Percentiles rank a stretch among this genome's conserved stretches.
phyloP scores from a whole-genome alignment of 2,113 vertebrate species.

The Dermatemys mawii region DNA sequence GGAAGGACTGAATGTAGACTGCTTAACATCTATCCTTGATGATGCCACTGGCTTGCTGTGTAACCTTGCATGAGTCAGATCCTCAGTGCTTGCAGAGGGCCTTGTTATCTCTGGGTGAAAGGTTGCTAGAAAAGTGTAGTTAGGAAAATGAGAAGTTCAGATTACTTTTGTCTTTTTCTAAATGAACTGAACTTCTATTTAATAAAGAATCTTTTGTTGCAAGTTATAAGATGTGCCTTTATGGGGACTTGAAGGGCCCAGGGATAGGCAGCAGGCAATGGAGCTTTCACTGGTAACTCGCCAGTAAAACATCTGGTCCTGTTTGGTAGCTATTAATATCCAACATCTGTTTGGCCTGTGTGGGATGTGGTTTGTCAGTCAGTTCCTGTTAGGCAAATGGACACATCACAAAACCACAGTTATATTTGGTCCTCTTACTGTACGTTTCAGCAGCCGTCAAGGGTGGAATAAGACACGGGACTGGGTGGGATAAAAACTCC shows the following conservation, averaged over 20 bases:
- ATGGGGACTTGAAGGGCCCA: not conserved
- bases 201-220: not conserved
- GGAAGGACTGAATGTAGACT: not conserved
- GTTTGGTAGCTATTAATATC: not conserved
- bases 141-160: not conserved
- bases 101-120: not conserved
- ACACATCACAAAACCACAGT: not conserved
- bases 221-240: not conserved
- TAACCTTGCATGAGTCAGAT: not conserved
- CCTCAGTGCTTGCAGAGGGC: not conserved
- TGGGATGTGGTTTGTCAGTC: not conserved
- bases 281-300: not conserved
- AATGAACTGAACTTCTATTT: not conserved
- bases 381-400: not conserved
- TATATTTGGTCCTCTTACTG: not conserved
- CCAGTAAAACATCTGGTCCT: too few relatives aligned
- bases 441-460: not conserved
- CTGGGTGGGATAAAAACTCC: not conserved
- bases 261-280: not conserved
- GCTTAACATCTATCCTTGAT: not conserved
- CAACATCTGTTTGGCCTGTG: not conserved
- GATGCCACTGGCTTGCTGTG: not conserved
- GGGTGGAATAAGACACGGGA: fast-evolving
- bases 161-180: not conserved
- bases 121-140: not conserved